Base-by-base conservation (phyloP, 2,888 invertebrate genomes). In the Automeris io region DNA sequence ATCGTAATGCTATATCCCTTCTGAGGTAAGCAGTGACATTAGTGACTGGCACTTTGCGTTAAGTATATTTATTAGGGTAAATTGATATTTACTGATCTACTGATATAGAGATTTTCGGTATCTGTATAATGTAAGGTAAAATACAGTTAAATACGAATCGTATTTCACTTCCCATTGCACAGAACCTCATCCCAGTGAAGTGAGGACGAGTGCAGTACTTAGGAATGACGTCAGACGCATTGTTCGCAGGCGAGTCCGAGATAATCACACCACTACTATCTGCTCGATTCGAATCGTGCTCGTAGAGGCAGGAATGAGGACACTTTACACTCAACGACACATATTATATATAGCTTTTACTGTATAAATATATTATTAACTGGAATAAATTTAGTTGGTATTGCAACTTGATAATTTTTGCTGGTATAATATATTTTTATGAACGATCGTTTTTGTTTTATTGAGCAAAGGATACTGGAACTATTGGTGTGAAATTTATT, bases 181-280 rank as follows among this genome's bases (percentile, higher is more conserved):
- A 29, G 25, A 38, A 38, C 32, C 32, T 33, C 21, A 33, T 29
- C 26, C 26, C 8, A 2, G 9, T 11, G 34, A 33, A 25, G 47
- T 54, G 48, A 51, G 47, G 51, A 53, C 56, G 53, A 61, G 60
- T 59, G 61, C 54, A 56, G 54, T 55, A 52, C 58, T 60, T 53
- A 49, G 55, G 46, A 57, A 57, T 64, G 62, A 60, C 55, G 60
- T 50, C 58, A 54, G 56, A 44, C 56, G 61, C 59, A 71, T 73
- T 75, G 74, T 74, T 72, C 71, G 57, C 50, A 55, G 56, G 44
- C 53, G 47, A 55, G 51, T 49, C 43, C 39, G 63, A 48, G 63
- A 64, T 75, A 69, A 73, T 73, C 72, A 71, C 70, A 54, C 60
- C 52, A 50, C 51, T 54, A 59, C 55, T 56, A 57, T 55, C 51